phyloP scores from a whole-genome alignment of 2,888 invertebrate species.

The Alsophila aescularia region DNA sequence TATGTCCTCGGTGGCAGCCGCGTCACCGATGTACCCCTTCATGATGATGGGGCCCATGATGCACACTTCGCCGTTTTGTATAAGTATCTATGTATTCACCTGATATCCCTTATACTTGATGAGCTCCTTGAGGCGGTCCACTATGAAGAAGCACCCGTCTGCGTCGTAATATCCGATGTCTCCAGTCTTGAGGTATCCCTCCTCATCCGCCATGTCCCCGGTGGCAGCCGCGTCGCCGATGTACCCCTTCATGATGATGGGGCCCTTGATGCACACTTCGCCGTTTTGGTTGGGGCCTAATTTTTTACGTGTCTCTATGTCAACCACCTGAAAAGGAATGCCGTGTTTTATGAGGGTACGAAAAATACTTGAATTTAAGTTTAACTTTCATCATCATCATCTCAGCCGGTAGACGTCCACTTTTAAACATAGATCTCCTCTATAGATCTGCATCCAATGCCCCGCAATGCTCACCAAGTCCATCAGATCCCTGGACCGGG shows the following conservation, averaged over 20 bases:
- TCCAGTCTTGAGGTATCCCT: slow-evolving; percentile 67
- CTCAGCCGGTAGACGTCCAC: too few relatives aligned
- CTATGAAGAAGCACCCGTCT: slow-evolving; percentile 68
- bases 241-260: slow-evolving; percentile 65
- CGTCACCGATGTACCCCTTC: slow-evolving; percentile 63
- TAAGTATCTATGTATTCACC: slow-evolving; percentile 71
- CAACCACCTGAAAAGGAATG: slow-evolving; percentile 63
- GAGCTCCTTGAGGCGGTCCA: slow-evolving; percentile 67
- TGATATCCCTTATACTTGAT: slow-evolving; percentile 78
- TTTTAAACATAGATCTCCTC: too few relatives aligned
- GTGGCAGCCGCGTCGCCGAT: slow-evolving; percentile 55
- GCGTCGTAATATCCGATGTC: slow-evolving; percentile 69
- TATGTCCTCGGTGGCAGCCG: slow-evolving; percentile 51
- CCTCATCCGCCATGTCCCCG: slow-evolving; percentile 55
- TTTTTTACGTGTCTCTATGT: slow-evolving; percentile 52
- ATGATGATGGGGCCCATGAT: slow-evolving; percentile 63
- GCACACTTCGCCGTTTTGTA: slow-evolving; percentile 63
- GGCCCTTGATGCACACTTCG: slow-evolving; percentile 65
- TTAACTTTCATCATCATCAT: too few relatives aligned
- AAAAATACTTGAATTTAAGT: too few relatives aligned
- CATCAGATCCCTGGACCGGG: too few relatives aligned
- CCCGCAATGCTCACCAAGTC: too few relatives aligned
- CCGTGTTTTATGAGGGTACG: too few relatives aligned
- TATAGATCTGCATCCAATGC: too few relatives aligned
- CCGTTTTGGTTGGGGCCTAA: slow-evolving; percentile 58